Conservation (phyloP, 1,140 invertebrate species). For the Fopius arisanus region DNA sequence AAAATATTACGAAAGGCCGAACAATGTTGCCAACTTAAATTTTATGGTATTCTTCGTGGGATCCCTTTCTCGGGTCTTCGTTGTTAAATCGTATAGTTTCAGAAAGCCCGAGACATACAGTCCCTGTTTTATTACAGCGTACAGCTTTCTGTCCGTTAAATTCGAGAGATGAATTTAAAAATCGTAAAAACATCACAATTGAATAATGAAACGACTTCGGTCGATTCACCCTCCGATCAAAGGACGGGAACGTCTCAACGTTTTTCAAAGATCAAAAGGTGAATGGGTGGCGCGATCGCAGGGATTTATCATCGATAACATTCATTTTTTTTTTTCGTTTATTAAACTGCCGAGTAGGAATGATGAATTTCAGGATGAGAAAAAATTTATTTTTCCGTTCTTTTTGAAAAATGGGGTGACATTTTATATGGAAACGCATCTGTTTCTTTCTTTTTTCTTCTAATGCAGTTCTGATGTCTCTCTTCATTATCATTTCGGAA, state of each 20-base stretch:
- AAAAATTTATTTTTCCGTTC: too few relatives aligned
- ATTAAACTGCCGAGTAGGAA: too few relatives aligned
- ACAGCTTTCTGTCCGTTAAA: not conserved
- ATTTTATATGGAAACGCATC: too few relatives aligned
- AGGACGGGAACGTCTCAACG: not conserved
- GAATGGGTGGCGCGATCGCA: not conserved
- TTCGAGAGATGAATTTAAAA: not conserved
- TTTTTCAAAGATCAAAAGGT: not conserved
- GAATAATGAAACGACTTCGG: not conserved
- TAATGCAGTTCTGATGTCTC: too few relatives aligned
- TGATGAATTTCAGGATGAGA: too few relatives aligned
- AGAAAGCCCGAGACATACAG: not conserved
- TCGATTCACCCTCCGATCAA: not conserved
- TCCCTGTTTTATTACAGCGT: not conserved
- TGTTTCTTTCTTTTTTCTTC: too few relatives aligned
- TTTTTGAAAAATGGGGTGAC: too few relatives aligned
- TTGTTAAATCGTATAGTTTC: not conserved
- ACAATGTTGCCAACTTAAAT: not conserved
- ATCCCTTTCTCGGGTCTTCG: not conserved
- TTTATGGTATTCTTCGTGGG: not conserved
- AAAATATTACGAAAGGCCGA: not conserved
- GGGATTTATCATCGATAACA: not conserved
- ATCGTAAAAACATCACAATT: not conserved
- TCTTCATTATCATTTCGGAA: too few relatives aligned
- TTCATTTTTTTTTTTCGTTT: too few relatives aligned